These are phyloP conservation scores for Drosophila tristis DNA, from an alignment of 1,140 invertebrate genomes.

Conservation along the genomic window DNA sequence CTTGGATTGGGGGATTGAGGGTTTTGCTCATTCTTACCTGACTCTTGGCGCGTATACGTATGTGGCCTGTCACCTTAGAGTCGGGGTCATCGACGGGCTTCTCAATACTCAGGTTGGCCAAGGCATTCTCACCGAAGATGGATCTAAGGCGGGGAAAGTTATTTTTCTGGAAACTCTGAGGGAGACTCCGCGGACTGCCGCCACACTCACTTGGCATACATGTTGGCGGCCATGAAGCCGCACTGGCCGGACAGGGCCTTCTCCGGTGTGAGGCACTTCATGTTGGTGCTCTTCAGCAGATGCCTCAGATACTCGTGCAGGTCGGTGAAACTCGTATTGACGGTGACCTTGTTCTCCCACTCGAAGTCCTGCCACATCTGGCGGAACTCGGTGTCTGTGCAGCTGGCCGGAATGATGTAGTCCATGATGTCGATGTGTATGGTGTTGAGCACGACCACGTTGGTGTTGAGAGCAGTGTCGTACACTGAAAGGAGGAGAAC, in stretches of 20 bases:
- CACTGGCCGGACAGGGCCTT: slow-evolving; percentile 98
- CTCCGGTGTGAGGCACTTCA: slow-evolving; percentile 99
- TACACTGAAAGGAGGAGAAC: slow-evolving; percentile 88
- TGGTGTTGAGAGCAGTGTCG: slow-evolving; percentile 96
- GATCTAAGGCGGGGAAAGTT: slow-evolving; percentile 86
- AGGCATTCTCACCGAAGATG: slow-evolving; percentile 99
- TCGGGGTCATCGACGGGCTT: slow-evolving; percentile 95
- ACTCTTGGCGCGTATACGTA: slow-evolving; percentile 98
- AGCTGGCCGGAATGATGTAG: slow-evolving; percentile 98
- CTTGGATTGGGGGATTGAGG: not conserved
- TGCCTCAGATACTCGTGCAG: slow-evolving; percentile 97
- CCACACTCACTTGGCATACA: slow-evolving; percentile 91
- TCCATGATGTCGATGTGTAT: slow-evolving; percentile 99
- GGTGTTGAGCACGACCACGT: slow-evolving; percentile 99
- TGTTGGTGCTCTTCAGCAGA: slow-evolving; percentile 97
- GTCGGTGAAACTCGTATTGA: slow-evolving; percentile 97
- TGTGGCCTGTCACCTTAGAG: slow-evolving; percentile 97
- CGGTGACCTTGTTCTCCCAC: slow-evolving; percentile 99
- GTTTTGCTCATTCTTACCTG: slow-evolving; percentile 87
- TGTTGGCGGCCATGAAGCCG: slow-evolving; percentile 99
- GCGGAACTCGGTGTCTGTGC: slow-evolving; percentile 97
- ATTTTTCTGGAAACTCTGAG: too few relatives aligned
- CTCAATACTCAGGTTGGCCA: slow-evolving; percentile 99
- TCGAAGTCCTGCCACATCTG: slow-evolving; percentile 99
- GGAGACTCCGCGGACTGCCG: too few relatives aligned